Evolutionary conservation across 2,797 vertebrate genomes (phyloP).

Genomic region (Emys orbicularis): DNA sequence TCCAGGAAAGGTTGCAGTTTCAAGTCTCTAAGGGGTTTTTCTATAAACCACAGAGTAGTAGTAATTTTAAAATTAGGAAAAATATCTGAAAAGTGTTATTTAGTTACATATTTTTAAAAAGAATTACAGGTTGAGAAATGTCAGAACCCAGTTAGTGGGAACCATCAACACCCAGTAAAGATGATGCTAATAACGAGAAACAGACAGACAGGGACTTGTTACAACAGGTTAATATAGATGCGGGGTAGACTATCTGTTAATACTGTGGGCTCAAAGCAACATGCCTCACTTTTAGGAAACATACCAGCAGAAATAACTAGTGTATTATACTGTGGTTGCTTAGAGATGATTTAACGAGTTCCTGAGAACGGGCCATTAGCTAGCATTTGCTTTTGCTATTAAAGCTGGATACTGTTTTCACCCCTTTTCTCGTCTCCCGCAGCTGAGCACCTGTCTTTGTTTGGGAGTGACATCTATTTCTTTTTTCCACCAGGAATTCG

Average conservation of each 20-base stretch:
- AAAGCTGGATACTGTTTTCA: slow-evolving; percentile 97
- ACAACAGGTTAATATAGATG: slow-evolving; percentile 83
- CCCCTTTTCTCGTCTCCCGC: slow-evolving; percentile 86
- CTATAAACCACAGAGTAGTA: slow-evolving; percentile 61
- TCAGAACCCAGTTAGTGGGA: slow-evolving; percentile 49
- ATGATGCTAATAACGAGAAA: slow-evolving; percentile 57
- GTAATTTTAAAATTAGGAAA: slow-evolving; percentile 40
- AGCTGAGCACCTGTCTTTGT: slow-evolving; percentile 98
- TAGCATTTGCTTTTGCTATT: slow-evolving; percentile 98
- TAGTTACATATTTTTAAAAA: not conserved
- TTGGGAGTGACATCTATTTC: slow-evolving; percentile 99
- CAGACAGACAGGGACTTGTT: slow-evolving; percentile 57
- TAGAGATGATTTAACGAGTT: slow-evolving; percentile 94
- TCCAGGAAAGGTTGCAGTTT: slow-evolving; percentile 70
- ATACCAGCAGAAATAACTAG: slow-evolving; percentile 91
- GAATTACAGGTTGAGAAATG: slow-evolving; percentile 51
- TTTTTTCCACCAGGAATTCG: slow-evolving; percentile 99
- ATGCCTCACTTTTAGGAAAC: slow-evolving; percentile 87
- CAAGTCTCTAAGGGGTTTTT: slow-evolving; percentile 60
- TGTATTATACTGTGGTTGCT: slow-evolving; percentile 90
- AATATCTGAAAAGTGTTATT: not conserved
- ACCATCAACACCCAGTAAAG: slow-evolving; percentile 51
- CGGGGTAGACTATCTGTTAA: slow-evolving; percentile 75
- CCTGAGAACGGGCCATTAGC: slow-evolving; percentile 94
- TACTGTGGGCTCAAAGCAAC: slow-evolving; percentile 80